phyloP scores from a whole-genome alignment of 2,888 invertebrate species.

The Lutraria lutraria region DNA sequence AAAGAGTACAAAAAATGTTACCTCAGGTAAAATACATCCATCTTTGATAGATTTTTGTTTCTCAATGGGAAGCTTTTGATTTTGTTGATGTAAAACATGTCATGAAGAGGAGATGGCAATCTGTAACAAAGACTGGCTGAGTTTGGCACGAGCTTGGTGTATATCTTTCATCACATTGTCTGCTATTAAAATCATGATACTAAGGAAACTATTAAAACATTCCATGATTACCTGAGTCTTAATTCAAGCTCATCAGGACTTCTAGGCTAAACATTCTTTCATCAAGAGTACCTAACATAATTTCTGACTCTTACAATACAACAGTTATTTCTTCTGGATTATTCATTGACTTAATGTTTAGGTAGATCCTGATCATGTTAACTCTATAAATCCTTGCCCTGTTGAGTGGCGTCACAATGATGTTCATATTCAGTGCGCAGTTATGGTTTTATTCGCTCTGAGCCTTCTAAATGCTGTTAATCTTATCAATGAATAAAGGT shows the following conservation, averaged over 20 bases:
- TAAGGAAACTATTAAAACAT: background rate
- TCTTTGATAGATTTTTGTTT: background rate
- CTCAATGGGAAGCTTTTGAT: background rate
- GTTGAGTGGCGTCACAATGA: too few relatives aligned
- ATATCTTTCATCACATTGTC: slow-evolving; percentile 4
- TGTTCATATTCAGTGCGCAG: too few relatives aligned
- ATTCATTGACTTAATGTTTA: background rate
- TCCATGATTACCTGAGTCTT: slow-evolving; percentile 16
- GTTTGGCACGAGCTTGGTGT: slow-evolving; percentile 7
- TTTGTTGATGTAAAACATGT: background rate
- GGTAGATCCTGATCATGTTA: background rate
- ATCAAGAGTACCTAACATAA: slow-evolving; percentile 1
- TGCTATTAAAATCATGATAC: slow-evolving; percentile 6
- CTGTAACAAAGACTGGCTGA: background rate
- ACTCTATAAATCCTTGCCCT: background rate
- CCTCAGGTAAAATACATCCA: background rate
- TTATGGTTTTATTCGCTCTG: too few relatives aligned
- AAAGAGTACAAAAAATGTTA: background rate
- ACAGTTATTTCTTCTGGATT: background rate
- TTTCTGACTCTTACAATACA: background rate
- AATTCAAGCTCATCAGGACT: background rate
- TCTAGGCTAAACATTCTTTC: background rate
- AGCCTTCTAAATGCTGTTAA: too few relatives aligned
- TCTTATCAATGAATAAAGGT: too few relatives aligned
- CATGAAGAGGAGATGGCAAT: background rate